These are phyloP conservation scores for Drosophila nr. perissopoda DNA, from an alignment of 2,888 invertebrate genomes.

Conservation along the genomic window DNA sequence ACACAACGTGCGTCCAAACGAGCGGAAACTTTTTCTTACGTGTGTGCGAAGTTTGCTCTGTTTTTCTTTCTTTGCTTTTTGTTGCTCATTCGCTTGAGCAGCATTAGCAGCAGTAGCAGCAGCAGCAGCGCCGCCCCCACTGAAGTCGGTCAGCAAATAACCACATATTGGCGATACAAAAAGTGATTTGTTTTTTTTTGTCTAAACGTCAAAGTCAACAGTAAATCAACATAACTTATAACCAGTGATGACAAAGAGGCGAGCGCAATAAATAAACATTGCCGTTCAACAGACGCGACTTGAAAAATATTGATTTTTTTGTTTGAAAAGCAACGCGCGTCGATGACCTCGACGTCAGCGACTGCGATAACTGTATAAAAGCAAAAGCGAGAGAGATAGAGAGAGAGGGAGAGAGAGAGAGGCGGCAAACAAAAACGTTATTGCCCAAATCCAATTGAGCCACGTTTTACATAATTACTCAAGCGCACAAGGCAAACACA, in stretches of 20 bases:
- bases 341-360: conserved; percentile 72
- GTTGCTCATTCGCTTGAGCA: conserved; percentile 60
- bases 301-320: conserved; percentile 66
- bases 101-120: conserved; percentile 27
- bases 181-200: conserved; percentile 18
- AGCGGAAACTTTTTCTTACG: conserved; percentile 70
- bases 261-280: conserved; percentile 24
- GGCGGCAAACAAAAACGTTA: conserved; percentile 25
- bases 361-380: conserved; percentile 34
- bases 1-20: conserved; percentile 75
- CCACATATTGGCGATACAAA: conserved; percentile 32
- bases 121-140: conserved; percentile 31
- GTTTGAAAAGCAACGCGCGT: conserved; percentile 57
- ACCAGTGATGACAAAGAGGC: conserved; percentile 10
- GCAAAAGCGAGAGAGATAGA: conserved; percentile 40
- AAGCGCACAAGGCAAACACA: conserved; percentile 57
- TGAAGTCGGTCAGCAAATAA: conserved; percentile 41
- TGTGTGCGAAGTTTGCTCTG: conserved; percentile 55
- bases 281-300: conserved; percentile 17
- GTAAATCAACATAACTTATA: conserved; percentile 9
- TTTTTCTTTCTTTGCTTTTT: conserved; percentile 65
- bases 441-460: conserved; percentile 61
- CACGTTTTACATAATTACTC: conserved; percentile 74
- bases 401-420: conserved; percentile 23
- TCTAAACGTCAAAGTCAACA: conserved; percentile 27